Base-by-base conservation (phyloP, 92 coral and sea anemone species). In the Palythoa heliodiscus region DNA sequence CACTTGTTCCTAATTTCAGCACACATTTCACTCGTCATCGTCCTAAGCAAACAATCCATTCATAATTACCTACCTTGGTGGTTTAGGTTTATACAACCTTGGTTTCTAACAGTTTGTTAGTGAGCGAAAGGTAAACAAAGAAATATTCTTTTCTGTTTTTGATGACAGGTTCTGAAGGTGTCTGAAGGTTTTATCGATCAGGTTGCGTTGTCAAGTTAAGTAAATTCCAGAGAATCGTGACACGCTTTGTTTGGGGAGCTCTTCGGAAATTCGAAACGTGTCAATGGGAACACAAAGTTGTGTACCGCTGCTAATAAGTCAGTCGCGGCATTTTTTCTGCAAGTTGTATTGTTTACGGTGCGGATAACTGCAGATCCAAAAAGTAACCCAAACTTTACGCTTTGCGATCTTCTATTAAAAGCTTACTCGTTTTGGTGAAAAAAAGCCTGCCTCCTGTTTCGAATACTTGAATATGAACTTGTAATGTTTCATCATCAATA, bases 231-330 rank as follows among this genome's bases (percentile, higher is more conserved):
- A 37, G 53, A 37, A 22, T 12, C 54, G 73, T 35, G 58, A 63
- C 57, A 61, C 52, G 3, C 73, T 39, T 78, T 78, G 72, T 58
- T 10, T 78, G 70, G 82, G 55, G 54, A 38, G 68, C 17, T 80
- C 47, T 63, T 80, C 37, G 40, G 84, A 80, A 80, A 80, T 64
- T 66, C 20, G 58, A 78, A 78, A 78, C 83, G 54, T 78, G 71
- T 78, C 72, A 74, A 80, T 66, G 13, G 43, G 16, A 20, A 70
- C 52, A 23, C 22, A 73, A 37, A 25, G 23, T 64, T 43, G 12
- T 39, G 43, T 19, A 7, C 19, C 23, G 19, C 83, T 72, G 73
- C 68, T 13, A 57, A n/a, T 64, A 61, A 39, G 54, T 22, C 17
- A 5, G 43, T 79, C 69, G 60, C 71, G 71, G 83, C 39, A 3